Evolutionary conservation across 2,888 invertebrate genomes (phyloP), one percentile per base, ranked within the genome.

Genomic region (Leptura quadrifasciata): DNA sequence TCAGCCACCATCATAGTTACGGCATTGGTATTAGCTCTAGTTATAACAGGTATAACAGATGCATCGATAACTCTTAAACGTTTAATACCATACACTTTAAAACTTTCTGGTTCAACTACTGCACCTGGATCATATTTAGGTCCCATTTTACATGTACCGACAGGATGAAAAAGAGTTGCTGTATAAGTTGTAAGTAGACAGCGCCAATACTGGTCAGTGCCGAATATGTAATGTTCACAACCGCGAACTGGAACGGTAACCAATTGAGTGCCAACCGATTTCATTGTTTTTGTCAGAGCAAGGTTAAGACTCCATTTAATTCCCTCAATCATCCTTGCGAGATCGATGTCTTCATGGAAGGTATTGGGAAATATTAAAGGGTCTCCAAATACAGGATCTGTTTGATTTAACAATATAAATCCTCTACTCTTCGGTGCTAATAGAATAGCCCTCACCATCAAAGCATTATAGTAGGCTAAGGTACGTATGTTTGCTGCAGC

Each of bases 31-130:
- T 93, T 92, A 0, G 90, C 92, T 69, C 92, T 90, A 0, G 90
- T 88, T 47, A 93, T 94, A 0, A 88, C 91, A 0, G 96, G 96
- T 95, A 96, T 96, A 17, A 96, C 91, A 81, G 95, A 95, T 0
- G 94, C 95, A 86, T 96, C 96, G 4, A 95, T 91, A 0, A 96
- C 94, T 20, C 96, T 90, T 6, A 96, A 90, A 0, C 91, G 90
- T 1, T 89, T 87, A 0, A 95, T 88, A 0, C 95, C 95, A 76
- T 94, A 91, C 0, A 95, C 94, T 85, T 89, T 90, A 8, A 96
- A 86, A 79, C 90, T 89, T 20, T 21, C 17, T 1, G 92, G 90
- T 86, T 94, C 93, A 0, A 94, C 94, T 0, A 94, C 94, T 0
- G 94, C 92, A 0, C 89, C 88, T 5, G 86, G 87, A 82, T 94